These are phyloP conservation scores for Ptilorrhoa leucosticta DNA, from an alignment of 2,113 vertebrate species.

Conservation along the genomic window DNA sequence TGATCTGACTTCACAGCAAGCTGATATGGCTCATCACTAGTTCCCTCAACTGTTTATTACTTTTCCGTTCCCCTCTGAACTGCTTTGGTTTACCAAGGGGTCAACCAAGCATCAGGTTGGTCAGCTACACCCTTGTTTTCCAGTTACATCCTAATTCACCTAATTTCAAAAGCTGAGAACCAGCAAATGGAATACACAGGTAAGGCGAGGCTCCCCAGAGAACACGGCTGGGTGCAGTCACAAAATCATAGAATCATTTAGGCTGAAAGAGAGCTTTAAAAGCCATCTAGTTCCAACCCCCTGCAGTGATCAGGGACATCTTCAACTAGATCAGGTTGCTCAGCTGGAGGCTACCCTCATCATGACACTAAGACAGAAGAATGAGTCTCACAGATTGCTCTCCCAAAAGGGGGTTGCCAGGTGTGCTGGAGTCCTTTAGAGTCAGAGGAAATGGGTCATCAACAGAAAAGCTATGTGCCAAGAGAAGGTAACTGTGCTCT, in stretches of 20 bases:
- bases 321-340: not conserved
- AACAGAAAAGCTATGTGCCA: not conserved
- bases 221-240: not conserved
- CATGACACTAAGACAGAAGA: not conserved
- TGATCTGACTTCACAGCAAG: not conserved
- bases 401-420: not conserved
- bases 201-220: not conserved
- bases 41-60: not conserved
- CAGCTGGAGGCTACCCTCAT: not conserved
- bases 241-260: not conserved
- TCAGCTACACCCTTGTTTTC: not conserved
- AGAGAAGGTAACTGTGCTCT: not conserved
- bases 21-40: not conserved
- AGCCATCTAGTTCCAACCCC: not conserved
- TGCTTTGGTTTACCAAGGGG: not conserved
- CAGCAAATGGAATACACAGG: not conserved
- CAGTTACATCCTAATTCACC: not conserved
- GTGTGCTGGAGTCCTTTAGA: not conserved
- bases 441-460: not conserved
- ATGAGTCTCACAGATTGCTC: not conserved
- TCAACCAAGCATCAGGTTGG: not conserved
- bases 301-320: not conserved
- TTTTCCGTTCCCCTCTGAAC: not conserved
- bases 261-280: not conserved
- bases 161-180: not conserved